Base-by-base conservation (phyloP, 2,888 invertebrate species). In the Emmelina monodactyla region DNA sequence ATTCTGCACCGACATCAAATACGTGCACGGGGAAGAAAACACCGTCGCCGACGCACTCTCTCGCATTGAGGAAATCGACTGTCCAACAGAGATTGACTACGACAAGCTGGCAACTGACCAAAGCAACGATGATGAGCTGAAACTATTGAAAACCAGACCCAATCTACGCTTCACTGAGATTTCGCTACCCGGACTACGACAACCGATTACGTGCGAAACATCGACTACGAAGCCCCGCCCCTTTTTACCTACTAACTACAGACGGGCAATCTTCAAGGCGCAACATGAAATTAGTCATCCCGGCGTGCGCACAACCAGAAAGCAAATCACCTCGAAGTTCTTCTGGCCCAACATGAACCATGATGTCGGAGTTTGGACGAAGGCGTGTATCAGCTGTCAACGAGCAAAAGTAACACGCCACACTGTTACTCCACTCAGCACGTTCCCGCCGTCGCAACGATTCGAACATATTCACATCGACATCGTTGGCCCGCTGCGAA, bases 31-130 rank as follows among this genome's bases (percentile, higher is more conserved):
- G n/a, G n/a, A n/a, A n/a, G n/a, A n/a, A n/a, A 46, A 48, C 31
- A 6, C 19, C 3, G 43, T 43, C 1, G 49, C 46, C n/a, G 46
- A 47, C 16, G 37, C 46, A 0, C 22, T 49, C 31, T 49, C 44
- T n/a, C 32, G 45, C 2, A 32, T 45, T 1, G 39, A 41, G 34
- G 40, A 39, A 4, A 44, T 46, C n/a, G 13, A 29, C 2, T 37
- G 30, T 9, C 37, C 40, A 1, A 13, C 40, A 0, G n/a, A n/a
- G 3, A 37, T 40, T 3, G 36, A 39, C 14, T 39, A 34, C 34
- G 25, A 19, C 1, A 31, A 39, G 11, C 16, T 37, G n/a, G n/a
- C n/a, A n/a, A n/a, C n/a, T n/a, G n/a, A n/a, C n/a, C n/a, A n/a
- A n/a, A n/a, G n/a, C n/a, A n/a, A n/a, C n/a, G n/a, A n/a, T n/a